Percentiles rank a stretch among this genome's conserved stretches.
Conservation (phyloP, 2,888 invertebrate genomes). For the Aporophyla nigra region DNA sequence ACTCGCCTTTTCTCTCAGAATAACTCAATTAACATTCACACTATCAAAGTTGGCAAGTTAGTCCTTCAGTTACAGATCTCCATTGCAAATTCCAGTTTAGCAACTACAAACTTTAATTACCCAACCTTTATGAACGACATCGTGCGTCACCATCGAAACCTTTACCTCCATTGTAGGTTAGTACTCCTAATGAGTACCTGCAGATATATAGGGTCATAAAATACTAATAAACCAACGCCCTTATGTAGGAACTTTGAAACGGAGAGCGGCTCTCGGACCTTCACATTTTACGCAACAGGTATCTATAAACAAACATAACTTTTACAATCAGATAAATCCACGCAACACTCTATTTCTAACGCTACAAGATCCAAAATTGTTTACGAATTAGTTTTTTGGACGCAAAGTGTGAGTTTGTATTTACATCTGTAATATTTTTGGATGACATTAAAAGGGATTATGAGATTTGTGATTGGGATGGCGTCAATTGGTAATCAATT, state of each 20-base stretch:
- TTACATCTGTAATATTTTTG: constrained; percentile 46
- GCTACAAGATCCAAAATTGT: constrained; percentile 29
- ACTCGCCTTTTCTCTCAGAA: background rate
- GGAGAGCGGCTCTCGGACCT: constrained; percentile 63
- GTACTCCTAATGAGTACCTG: constrained; percentile 14
- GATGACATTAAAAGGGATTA: constrained; percentile 58
- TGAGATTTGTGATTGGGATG: constrained; percentile 37
- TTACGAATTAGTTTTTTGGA: background rate
- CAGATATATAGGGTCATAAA: constrained; percentile 19
- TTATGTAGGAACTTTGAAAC: constrained; percentile 54
- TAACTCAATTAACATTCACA: constrained; percentile 41
- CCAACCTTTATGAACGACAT: constrained; percentile 19
- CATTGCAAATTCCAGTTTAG: constrained; percentile 43
- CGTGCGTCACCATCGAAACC: constrained; percentile 39
- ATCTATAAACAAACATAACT: constrained; percentile 28
- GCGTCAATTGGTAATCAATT: constrained; percentile 42
- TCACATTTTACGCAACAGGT: constrained; percentile 68
- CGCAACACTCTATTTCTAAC: background rate
- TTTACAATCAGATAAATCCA: constrained; percentile 4
- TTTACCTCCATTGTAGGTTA: constrained; percentile 30
- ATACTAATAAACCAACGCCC: constrained; percentile 59
- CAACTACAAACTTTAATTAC: constrained; percentile 39
- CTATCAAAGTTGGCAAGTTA: constrained; percentile 37
- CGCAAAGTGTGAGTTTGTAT: background rate
- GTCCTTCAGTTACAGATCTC: constrained; percentile 28